Evolutionary conservation across 1,140 invertebrate species (phyloP), one percentile per base, ranked within the genome.

Genomic region (Microplitis demolitor): DNA sequence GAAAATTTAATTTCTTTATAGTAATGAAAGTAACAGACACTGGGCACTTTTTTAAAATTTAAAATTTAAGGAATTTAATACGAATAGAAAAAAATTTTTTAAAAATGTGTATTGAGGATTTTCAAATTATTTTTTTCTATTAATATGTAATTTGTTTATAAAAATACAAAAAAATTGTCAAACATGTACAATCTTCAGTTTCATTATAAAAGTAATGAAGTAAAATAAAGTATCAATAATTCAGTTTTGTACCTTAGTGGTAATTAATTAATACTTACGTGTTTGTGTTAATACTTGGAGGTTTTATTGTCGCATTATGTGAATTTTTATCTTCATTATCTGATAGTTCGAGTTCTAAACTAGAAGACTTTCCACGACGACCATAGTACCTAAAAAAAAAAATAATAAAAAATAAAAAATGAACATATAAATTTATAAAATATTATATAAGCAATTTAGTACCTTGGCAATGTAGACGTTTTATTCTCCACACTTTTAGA

Each of bases 381-480:
- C 92, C 92, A 80, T 93, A 93, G 82, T 93, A 93, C 71, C 91
- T 89, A 68, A 79, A 84, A 16, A 87, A 14, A 56, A 69, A 64
- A 63, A 75, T 66, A 34, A 63, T 56, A 60, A 45, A 33, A 71
- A 73, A 31, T 34, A 50, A 50, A 66, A 61, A 66, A 66, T 35
- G 6, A 50, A 62, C 16, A 53, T 58, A 60, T 9, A 35, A 35
- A 31, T 67, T 62, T 63, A 34, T 14, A 66, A 14, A 69, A 13
- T 31, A 35, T 24, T 14, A 35, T 34, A 24, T 16, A 5, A 58
- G 5, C 4, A 45, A 39, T 34, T 72, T 58, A 51, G 73, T 78
- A 86, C 86, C 87, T 87, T 75, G 87, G 85, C 66, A 86, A 75
- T 58, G 82, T 58, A 71, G 79, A 77, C n/a, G 78, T 73, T 74